Evolutionary conservation across 2,113 vertebrate genomes (phyloP), one percentile per base, ranked within the genome.

Genomic region (Nycticryphes semicollaris): DNA sequence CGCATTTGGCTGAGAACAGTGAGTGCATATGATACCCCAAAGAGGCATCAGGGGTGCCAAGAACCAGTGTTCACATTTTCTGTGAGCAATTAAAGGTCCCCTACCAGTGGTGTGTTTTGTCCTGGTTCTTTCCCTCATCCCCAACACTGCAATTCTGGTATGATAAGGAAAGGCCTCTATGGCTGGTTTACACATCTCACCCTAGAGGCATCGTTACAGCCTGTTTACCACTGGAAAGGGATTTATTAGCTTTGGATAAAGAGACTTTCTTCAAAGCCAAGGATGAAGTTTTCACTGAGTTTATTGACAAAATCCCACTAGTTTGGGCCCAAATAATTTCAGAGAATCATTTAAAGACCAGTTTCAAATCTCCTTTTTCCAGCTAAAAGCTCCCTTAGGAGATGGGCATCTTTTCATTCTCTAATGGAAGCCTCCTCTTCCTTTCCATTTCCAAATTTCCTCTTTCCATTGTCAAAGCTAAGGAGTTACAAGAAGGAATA

Each of bases 21-120:
- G 11, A 0, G 0, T 24, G 17, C 21, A 8, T 9, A 14, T 1
- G 1, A 8, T 17, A 19, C 37, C 78, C n/a, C 45, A 66, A 48
- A 79, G 74, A 54, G 37, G 10, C 27, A 56, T 13, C 24, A 45
- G 35, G 14, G 39, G 25, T 50, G 14, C 23, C 43, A 48, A 73
- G 45, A 57, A 23, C 0, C 12, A 66, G 18, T 1, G 6, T 45
- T 51, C 18, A 14, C 1, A 14, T 83, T 47, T 79, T 33, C 33
- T 54, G 4, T 7, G 14, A 14, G 30, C 30, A 41, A 16, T 8
- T 67, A 56, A 56, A 53, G 41, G 27, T 24, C 2, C 2, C 5
- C 12, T 75, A 39, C 19, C 39, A 87, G n/a, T 0, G 0, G 2
- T 10, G n/a, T 31, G 20, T 8, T 64, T 76, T 87, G 37, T 69